A percentile compares a stretch with the other conserved stretches of the same genome.
Evolutionary conservation across 2,113 vertebrate genomes (phyloP).

Genomic region (Melanerpes formicivorus): DNA sequence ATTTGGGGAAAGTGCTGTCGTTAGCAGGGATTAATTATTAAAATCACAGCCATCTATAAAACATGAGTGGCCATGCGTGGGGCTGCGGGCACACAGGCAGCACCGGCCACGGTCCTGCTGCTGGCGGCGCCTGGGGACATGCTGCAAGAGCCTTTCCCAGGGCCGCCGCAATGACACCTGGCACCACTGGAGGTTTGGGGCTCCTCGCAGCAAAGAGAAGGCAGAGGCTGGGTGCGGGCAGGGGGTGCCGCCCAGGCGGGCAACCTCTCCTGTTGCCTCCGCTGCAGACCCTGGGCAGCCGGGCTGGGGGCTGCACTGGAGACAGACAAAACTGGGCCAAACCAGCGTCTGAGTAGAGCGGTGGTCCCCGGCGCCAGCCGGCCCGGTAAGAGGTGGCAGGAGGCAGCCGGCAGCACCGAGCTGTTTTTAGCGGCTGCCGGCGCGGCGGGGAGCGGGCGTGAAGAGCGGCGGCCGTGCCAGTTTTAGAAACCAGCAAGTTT

Average conservation of each 20-base stretch:
- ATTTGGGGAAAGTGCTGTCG: conserved; percentile 66
- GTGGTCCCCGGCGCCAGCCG: neutral
- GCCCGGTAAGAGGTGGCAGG: neutral
- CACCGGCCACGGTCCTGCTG: neutral
- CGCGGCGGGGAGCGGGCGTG: neutral
- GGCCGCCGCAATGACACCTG: neutral
- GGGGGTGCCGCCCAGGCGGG: rapidly evolving
- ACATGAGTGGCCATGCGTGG: neutral
- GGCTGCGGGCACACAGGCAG: neutral
- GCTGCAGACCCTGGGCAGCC: rapidly evolving
- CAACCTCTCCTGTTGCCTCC: neutral
- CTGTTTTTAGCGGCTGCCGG: conserved; percentile 46
- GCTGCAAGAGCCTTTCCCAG: rapidly evolving
- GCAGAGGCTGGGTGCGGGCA: neutral
- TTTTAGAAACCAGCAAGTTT: conserved; percentile 30
- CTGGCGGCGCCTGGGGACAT: rapidly evolving
- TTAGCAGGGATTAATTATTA: conserved; percentile 69
- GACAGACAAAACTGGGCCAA: neutral
- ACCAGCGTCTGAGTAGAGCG: neutral
- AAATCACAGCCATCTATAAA: conserved; percentile 60
- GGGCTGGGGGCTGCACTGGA: rapidly evolving
- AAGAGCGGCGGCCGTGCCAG: neutral
- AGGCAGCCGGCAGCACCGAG: conserved; percentile 26
- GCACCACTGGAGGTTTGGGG: rapidly evolving
- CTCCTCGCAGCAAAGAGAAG: rapidly evolving